Evolutionary conservation across 2,888 invertebrate species (phyloP), one percentile per base, ranked within the genome.

Genomic region (Cryptus viduatorius): DNA sequence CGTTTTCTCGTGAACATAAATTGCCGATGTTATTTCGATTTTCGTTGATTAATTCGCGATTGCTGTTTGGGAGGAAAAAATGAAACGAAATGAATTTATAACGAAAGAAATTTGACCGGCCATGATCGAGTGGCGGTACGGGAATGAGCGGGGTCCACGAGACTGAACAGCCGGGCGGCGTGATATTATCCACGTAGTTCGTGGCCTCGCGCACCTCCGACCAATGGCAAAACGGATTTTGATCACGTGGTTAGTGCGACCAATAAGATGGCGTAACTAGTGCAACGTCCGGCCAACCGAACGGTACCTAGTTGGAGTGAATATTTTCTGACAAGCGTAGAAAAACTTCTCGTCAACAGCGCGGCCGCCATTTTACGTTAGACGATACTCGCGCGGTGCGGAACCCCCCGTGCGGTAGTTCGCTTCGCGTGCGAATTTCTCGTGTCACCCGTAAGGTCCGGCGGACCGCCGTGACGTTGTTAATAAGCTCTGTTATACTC

Each of bases 281-380:
- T 90, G 93, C 94, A 93, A 93, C 94, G 94, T 94, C 94, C 94
- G 85, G 50, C 84, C 86, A 89, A 87, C 87, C 83, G 90, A 87
- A 88, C n/a, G 53, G 88, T 16, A 56, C 19, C 19, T 89, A 90
- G 91, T 91, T 75, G 84, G 78, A 14, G 59, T 48, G 75, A 75
- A 82, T 76, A 95, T 95, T 95, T 96, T 97, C 96, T 97, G 97
- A 97, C 97, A 97, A 97, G 97, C 97, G 97, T 97, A 97, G 96
- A 97, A 97, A 97, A 97, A 97, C 96, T 97, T 97, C 96, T 97
- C 97, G 97, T 97, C 97, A 97, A 97, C 97, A 97, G 92, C 90
- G 91, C 92, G 89, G 97, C 97, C 97, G 97, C 98, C 98, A 98
- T 98, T 96, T 98, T 98, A 97, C 96, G 96, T 96, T 96, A 96